Evolutionary conservation across 2,888 invertebrate genomes (phyloP).

Genomic region (Diarsia dahlii): DNA sequence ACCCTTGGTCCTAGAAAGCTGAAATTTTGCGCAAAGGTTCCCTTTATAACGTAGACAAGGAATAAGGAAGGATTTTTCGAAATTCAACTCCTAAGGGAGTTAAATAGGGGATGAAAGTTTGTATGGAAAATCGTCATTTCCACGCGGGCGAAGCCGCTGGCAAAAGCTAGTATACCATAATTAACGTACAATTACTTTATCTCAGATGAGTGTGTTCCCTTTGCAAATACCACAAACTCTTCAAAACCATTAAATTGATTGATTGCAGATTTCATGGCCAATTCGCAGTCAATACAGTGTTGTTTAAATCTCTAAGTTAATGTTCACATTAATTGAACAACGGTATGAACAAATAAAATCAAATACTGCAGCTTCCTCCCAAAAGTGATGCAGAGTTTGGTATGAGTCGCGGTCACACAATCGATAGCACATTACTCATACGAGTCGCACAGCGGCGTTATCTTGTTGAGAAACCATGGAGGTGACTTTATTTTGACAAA

Average conservation of each 20-base stretch:
- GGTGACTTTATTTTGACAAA: not conserved
- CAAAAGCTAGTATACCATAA: too few species aligned
- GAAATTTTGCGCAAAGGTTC: too few species aligned
- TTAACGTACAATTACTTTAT: not conserved
- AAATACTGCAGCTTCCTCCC: not conserved
- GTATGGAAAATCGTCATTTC: too few species aligned
- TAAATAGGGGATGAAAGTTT: too few species aligned
- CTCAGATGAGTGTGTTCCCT: not conserved
- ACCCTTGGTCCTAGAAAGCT: too few species aligned
- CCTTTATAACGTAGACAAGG: too few species aligned
- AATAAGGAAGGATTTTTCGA: too few species aligned
- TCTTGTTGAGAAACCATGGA: conserved; percentile 5
- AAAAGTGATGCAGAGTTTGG: conserved; percentile 3
- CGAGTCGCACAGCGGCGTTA: conserved; percentile 11
- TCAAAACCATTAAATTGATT: not conserved
- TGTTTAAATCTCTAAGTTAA: not conserved
- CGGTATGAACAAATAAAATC: not conserved
- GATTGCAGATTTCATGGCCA: not conserved
- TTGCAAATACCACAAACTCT: not conserved
- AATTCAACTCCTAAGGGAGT: too few species aligned
- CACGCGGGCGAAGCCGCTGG: too few species aligned
- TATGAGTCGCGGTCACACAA: conserved; percentile 24
- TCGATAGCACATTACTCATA: conserved; percentile 56
- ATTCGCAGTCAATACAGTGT: not conserved
- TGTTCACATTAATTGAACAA: not conserved